phyloP scores from a whole-genome alignment of 2,113 vertebrate genomes.

The Peucedramus taeniatus region DNA sequence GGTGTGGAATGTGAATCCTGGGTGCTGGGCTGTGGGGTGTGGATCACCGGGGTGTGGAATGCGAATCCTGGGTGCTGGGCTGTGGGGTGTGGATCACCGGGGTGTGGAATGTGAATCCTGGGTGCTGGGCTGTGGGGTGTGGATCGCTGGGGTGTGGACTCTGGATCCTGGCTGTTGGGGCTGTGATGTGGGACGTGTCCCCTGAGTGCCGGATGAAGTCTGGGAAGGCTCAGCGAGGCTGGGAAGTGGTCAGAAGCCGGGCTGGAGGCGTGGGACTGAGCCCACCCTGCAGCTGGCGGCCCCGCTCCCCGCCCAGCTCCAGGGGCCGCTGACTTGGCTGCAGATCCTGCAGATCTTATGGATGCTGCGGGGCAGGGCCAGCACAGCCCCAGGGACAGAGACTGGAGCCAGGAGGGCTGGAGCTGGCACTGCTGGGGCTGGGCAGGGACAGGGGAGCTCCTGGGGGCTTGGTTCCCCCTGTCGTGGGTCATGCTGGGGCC shows the following conservation, averaged over 20 bases:
- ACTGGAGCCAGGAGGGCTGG: background rate
- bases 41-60: background rate
- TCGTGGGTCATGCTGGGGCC: rapidly evolving
- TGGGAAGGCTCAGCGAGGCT: rapidly evolving
- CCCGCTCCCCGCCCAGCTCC: background rate
- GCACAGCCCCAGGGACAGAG: background rate
- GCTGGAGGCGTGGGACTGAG: background rate
- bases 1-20: background rate
- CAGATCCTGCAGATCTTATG: rapidly evolving
- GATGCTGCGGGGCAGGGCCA: background rate
- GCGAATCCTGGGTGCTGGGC: background rate
- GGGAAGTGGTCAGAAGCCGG: rapidly evolving
- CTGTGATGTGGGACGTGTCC: background rate
- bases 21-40: background rate
- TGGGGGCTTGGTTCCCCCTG: rapidly evolving
- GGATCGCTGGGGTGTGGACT: background rate
- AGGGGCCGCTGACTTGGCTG: background rate
- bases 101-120: no score
- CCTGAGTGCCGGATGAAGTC: background rate
- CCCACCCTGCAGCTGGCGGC: background rate
- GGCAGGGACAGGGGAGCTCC: background rate
- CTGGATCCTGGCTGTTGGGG: background rate
- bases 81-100: background rate
- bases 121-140: background rate
- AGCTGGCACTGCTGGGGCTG: background rate